Conservation (phyloP, 2,888 invertebrate genomes). For the Fabriciana adippe region DNA sequence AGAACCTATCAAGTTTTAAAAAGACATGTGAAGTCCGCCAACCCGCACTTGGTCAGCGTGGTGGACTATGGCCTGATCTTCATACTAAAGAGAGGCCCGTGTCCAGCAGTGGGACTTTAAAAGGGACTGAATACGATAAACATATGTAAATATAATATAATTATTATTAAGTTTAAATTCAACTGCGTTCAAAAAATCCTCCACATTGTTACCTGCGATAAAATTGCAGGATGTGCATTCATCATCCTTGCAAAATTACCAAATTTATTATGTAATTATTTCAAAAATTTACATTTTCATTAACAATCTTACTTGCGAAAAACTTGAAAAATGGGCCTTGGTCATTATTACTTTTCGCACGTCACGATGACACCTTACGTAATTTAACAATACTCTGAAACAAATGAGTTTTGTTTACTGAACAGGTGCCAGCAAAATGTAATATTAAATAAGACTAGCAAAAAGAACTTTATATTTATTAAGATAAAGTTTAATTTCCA, state of each 20-base stretch:
- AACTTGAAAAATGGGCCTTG: constrained; percentile 25
- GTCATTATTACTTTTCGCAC: constrained; percentile 28
- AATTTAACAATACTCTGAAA: constrained; percentile 25
- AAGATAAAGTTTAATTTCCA: no score
- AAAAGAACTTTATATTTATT: no score
- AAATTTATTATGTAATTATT: neutral
- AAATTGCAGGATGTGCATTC: neutral
- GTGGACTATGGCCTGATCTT: no score
- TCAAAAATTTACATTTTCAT: constrained; percentile 24
- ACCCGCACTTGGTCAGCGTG: no score
- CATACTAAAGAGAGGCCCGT: no score
- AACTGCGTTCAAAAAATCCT: neutral
- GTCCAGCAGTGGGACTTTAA: no score
- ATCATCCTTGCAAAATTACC: constrained; percentile 8
- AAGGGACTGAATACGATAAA: no score
- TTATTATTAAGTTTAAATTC: neutral
- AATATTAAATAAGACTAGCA: no score
- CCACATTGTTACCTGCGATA: neutral
- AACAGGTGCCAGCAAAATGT: neutral
- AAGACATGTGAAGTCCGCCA: no score
- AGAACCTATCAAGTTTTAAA: no score
- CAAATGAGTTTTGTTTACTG: constrained; percentile 29
- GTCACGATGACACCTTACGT: constrained; percentile 28
- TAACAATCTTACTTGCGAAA: constrained; percentile 29
- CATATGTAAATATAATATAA: no score